phyloP scores from a whole-genome alignment of 2,113 vertebrate species.

The Melanerpes aurifrons region DNA sequence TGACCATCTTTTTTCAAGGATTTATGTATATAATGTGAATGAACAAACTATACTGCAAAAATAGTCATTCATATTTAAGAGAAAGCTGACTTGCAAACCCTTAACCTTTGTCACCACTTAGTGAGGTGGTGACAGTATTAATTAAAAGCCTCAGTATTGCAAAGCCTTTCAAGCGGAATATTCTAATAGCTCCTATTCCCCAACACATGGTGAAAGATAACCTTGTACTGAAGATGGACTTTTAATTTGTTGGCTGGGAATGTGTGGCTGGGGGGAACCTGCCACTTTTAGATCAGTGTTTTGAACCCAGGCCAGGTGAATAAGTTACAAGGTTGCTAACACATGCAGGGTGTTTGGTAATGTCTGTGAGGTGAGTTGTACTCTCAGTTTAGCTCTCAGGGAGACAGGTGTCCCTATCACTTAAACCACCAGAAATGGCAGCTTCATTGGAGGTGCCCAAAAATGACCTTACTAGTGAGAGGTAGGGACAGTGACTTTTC shows the following conservation, averaged over 20 bases:
- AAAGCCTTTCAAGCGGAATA: neutral
- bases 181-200: neutral
- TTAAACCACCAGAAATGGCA: slow-evolving; percentile 58
- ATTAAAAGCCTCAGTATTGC: slow-evolving; percentile 1
- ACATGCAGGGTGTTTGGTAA: slow-evolving; percentile 35
- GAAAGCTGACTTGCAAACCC: neutral
- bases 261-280: neutral
- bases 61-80: neutral
- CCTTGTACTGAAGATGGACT: slow-evolving; percentile 20
- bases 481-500: slow-evolving; percentile 44
- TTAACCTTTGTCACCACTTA: neutral
- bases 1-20: neutral
- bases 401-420: slow-evolving; percentile 55
- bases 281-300: slow-evolving; percentile 56
- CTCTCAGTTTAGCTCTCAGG: slow-evolving; percentile 2
- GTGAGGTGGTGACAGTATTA: slow-evolving; percentile 4
- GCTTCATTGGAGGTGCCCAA: slow-evolving; percentile 30
- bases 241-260: slow-evolving; percentile 10
- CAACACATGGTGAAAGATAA: slow-evolving; percentile 25
- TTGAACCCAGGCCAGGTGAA: slow-evolving; percentile 53
- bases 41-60: neutral
- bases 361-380: slow-evolving; percentile 57
- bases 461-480: slow-evolving; percentile 50
- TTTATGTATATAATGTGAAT: neutral
- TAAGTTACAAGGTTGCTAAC: slow-evolving; percentile 60